phyloP scores from a whole-genome alignment of 1,140 invertebrate genomes.

The Penaeus vannamei region DNA sequence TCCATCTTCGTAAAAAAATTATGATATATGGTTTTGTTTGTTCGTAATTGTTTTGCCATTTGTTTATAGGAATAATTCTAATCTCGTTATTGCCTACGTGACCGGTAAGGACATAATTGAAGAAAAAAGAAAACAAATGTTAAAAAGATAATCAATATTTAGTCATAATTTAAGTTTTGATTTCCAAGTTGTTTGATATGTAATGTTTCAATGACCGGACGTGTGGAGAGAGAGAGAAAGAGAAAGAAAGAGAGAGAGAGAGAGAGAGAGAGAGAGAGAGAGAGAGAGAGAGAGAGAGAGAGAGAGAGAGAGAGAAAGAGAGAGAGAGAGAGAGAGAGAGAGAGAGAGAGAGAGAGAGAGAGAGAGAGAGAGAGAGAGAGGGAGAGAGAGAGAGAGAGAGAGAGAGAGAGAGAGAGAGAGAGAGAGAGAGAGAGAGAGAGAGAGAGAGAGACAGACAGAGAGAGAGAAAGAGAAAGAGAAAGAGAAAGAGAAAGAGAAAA shows the following conservation, averaged over 20 bases:
- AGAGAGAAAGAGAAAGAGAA: too few species aligned
- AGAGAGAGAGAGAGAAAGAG: background rate
- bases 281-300: background rate
- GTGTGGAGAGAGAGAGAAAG: background rate
- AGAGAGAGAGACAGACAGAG: background rate
- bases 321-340: background rate
- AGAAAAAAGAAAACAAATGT: too few species aligned
- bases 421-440: background rate
- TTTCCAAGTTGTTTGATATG: too few species aligned
- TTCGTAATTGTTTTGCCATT: too few species aligned
- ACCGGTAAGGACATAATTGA: too few species aligned
- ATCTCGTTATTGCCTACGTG: too few species aligned
- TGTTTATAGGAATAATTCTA: too few species aligned
- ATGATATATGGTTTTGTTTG: too few species aligned
- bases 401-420: too few species aligned
- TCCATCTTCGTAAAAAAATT: too few species aligned
- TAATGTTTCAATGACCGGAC: background rate
- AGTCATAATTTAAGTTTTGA: background rate
- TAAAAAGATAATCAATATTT: background rate
- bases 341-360: background rate
- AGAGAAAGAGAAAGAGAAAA: background rate
- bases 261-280: background rate
- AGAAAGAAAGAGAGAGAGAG: slow-evolving; percentile 6
- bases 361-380: background rate
- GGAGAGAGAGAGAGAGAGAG: background rate